Conservation (phyloP, 2,888 invertebrate species). For the Aradus depressus region DNA sequence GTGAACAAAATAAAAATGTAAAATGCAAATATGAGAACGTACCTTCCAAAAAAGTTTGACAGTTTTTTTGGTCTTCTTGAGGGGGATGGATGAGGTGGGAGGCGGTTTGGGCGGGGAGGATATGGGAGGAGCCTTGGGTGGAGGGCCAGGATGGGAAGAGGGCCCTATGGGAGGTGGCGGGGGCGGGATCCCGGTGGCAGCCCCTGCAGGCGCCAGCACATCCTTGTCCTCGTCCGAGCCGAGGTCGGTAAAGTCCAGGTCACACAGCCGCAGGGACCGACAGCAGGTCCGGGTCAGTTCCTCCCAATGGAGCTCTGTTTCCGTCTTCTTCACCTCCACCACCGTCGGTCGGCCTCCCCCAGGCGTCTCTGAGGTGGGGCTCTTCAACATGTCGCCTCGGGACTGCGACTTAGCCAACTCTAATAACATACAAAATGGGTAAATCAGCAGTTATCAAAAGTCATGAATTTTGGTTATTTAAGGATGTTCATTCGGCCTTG, state of each 20-base stretch:
- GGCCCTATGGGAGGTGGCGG: constrained; percentile 53
- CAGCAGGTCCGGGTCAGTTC: constrained; percentile 66
- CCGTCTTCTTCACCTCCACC: constrained; percentile 68
- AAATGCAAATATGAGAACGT: not conserved
- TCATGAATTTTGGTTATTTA: too few species aligned
- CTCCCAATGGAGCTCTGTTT: constrained; percentile 94
- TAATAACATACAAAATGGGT: too few species aligned
- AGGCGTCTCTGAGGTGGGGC: constrained; percentile 52
- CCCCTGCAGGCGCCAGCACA: constrained; percentile 53
- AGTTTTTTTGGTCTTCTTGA: constrained; percentile 79
- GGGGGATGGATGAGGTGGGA: constrained; percentile 34
- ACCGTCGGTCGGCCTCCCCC: constrained; percentile 11
- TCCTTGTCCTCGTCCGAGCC: constrained; percentile 79
- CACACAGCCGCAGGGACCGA: constrained; percentile 72
- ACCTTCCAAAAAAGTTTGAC: constrained; percentile 93
- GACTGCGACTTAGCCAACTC: constrained; percentile 33
- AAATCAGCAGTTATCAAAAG: too few species aligned
- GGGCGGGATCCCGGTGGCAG: constrained; percentile 58
- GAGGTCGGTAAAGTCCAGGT: constrained; percentile 93
- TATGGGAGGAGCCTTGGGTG: constrained; percentile 30
- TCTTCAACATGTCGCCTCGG: constrained; percentile 52
- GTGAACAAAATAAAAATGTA: not conserved
- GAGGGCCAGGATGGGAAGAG: constrained; percentile 34
- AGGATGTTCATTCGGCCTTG: too few species aligned
- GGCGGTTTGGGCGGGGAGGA: constrained; percentile 50